These are phyloP conservation scores for Chrysocyon brachyurus DNA, from an alignment of 2,797 vertebrate species.

Conservation along the genomic window DNA sequence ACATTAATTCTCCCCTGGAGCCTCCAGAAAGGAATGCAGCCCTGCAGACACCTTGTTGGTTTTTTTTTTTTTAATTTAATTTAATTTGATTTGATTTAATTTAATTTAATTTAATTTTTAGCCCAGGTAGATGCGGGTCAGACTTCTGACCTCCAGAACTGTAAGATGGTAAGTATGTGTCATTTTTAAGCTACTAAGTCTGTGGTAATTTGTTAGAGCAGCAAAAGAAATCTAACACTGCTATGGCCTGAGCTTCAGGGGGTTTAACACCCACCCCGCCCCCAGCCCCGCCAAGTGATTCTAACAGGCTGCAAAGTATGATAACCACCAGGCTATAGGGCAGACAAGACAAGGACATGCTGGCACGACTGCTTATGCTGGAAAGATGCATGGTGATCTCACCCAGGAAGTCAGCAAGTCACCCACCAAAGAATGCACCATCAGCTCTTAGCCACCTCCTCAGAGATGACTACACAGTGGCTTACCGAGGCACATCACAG, in stretches of 20 bases:
- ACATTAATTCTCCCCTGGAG: background rate
- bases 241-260: background rate
- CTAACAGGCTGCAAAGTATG: background rate
- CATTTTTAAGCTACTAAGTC: constrained; percentile 19
- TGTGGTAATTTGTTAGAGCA: background rate
- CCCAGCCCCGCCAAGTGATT: background rate
- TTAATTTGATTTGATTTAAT: too few species aligned
- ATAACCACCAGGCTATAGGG: background rate
- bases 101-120: background rate
- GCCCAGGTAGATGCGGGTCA: background rate
- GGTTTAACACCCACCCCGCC: background rate
- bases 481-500: background rate
- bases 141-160: background rate
- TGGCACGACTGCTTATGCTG: background rate
- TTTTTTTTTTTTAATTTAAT: background rate
- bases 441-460: background rate
- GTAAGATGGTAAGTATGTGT: background rate
- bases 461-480: background rate
- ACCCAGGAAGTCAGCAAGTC: background rate
- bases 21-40: background rate
- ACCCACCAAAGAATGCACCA: background rate
- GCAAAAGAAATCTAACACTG: background rate
- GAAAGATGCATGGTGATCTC: background rate
- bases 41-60: background rate
- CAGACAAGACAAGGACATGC: background rate